phyloP scores from a whole-genome alignment of 2,888 invertebrate genomes.

The Lymantria dispar region DNA sequence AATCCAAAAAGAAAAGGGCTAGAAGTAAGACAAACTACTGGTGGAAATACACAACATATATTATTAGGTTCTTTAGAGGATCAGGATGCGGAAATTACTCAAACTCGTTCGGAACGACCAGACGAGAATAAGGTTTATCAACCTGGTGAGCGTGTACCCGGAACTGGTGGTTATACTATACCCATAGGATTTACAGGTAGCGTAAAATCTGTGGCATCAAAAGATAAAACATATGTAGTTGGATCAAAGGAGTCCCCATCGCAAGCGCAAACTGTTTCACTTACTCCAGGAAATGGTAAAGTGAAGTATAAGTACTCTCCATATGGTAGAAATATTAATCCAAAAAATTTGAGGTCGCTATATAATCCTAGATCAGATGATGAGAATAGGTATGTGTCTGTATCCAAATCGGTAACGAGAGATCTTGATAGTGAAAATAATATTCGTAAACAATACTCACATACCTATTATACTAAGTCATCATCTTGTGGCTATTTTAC shows the following conservation, averaged over 20 bases:
- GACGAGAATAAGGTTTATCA: constrained; percentile 83
- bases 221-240: constrained; percentile 80
- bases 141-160: constrained; percentile 86
- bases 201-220: constrained; percentile 85
- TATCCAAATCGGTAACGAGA: constrained; percentile 91
- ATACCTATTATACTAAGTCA: constrained; percentile 92
- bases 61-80: constrained; percentile 82
- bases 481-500: constrained; percentile 94
- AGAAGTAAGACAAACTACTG: constrained; percentile 72
- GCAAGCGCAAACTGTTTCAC: constrained; percentile 85
- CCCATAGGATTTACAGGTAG: constrained; percentile 86
- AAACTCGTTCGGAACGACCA: constrained; percentile 76
- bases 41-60: constrained; percentile 84
- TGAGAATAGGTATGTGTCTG: constrained; percentile 88
- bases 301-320: constrained; percentile 59
- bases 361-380: constrained; percentile 62
- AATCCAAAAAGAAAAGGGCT: constrained; percentile 55
- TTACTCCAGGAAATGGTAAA: constrained; percentile 75
- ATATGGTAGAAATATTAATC: constrained; percentile 52
- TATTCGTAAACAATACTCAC: constrained; percentile 87
- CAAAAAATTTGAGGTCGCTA: constrained; percentile 64
- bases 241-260: constrained; percentile 83
- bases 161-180: constrained; percentile 85
- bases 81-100: constrained; percentile 83
- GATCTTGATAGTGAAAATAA: constrained; percentile 84